Conservation (phyloP, 1,140 invertebrate species). For the Zeugodacus cucurbitae region DNA sequence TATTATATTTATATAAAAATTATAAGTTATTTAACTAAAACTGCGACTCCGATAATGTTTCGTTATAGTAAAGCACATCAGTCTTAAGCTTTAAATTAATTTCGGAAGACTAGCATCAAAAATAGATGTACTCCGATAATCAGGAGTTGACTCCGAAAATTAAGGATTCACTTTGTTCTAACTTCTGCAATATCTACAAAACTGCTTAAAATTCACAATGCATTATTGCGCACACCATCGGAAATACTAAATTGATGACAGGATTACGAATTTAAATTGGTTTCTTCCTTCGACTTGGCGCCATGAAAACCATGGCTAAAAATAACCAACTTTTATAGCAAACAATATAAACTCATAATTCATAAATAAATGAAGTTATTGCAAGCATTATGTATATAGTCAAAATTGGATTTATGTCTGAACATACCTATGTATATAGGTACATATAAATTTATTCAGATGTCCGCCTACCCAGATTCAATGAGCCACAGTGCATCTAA, state of each 20-base stretch:
- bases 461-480: not conserved
- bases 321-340: not conserved
- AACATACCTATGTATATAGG: not conserved
- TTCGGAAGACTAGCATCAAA: not conserved
- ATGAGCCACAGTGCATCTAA: not conserved
- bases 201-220: not conserved
- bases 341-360: constrained; percentile 18
- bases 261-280: not conserved
- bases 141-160: not conserved
- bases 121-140: not conserved
- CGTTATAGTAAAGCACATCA: no score
- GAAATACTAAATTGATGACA: not conserved
- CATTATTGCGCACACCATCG: not conserved
- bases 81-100: no score
- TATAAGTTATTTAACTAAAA: no score
- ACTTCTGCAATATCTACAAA: not conserved
- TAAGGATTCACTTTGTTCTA: not conserved
- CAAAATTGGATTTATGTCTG: not conserved
- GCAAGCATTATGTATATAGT: not conserved
- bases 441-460: not conserved
- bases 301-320: not conserved
- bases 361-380: constrained; percentile 30
- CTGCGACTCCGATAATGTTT: no score
- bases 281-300: not conserved
- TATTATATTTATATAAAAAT: no score